Conservation (phyloP, 2,888 invertebrate species). For the Timema cristinae region DNA sequence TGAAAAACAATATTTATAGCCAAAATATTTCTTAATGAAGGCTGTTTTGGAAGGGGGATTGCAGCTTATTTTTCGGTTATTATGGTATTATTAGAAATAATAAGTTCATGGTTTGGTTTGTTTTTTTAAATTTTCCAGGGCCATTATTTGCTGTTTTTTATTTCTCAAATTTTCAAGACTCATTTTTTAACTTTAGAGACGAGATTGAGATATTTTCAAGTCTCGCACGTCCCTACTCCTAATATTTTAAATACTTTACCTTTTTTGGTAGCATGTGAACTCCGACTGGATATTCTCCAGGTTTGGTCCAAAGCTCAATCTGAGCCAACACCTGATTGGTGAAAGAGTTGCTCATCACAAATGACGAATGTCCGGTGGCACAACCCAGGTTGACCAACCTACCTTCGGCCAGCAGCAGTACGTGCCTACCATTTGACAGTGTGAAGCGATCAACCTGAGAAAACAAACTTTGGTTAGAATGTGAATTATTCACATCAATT, state of each 20-base stretch:
- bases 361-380: conserved; percentile 97
- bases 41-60: no score
- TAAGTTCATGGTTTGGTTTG: no score
- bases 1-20: no score
- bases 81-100: no score
- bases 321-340: conserved; percentile 99
- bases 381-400: conserved; percentile 97
- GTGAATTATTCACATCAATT: not conserved
- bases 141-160: no score
- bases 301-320: conserved; percentile 95
- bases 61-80: no score
- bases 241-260: conserved; percentile 40
- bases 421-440: conserved; percentile 82
- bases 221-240: no score
- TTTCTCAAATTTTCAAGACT: no score
- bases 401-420: conserved; percentile 93
- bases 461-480: not conserved
- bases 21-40: no score
- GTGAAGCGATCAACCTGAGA: conserved; percentile 77
- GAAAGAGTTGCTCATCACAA: conserved; percentile 99
- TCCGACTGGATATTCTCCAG: conserved; percentile 74
- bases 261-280: conserved; percentile 94
- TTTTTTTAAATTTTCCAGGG: no score
- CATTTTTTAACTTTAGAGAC: no score
- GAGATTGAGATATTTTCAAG: no score